Conservation (phyloP, 2,888 invertebrate species). For the Cerceris rybyensis region DNA sequence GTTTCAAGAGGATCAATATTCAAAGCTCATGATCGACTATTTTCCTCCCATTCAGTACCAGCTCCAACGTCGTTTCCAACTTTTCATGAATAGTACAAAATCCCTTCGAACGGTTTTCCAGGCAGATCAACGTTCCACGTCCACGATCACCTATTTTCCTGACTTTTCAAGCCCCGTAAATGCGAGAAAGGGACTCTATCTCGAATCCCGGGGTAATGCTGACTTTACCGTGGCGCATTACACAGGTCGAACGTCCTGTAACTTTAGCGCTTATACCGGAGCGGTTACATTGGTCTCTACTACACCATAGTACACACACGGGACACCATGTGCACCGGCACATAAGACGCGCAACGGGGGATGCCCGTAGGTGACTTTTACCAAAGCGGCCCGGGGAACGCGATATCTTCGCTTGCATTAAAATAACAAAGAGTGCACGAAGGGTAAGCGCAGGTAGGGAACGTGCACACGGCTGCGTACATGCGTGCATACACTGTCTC, state of each 20-base stretch:
- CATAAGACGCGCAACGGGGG: constrained; percentile 25
- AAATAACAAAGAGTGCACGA: constrained; percentile 65
- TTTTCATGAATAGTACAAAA: constrained; percentile 34
- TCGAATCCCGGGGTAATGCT: not conserved
- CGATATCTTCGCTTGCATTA: constrained; percentile 64
- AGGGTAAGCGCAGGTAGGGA: constrained; percentile 1
- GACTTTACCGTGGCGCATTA: not conserved
- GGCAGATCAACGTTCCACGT: constrained; percentile 31
- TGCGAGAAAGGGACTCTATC: not conserved
- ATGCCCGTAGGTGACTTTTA: constrained; percentile 60
- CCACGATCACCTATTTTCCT: constrained; percentile 22
- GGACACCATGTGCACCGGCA: constrained; percentile 11
- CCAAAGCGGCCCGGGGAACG: constrained; percentile 48
- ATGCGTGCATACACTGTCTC: constrained; percentile 30
- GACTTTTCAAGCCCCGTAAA: constrained; percentile 27
- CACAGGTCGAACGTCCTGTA: constrained; percentile 1
- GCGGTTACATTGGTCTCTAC: too few species aligned
- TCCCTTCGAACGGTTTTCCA: constrained; percentile 33
- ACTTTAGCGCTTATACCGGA: not conserved
- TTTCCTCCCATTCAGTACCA: constrained; percentile 35
- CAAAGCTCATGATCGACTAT: constrained; percentile 36
- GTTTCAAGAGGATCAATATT: constrained; percentile 52
- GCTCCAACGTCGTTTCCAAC: constrained; percentile 30
- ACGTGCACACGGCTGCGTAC: not conserved
- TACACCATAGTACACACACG: constrained; percentile 10